Evolutionary conservation across 2,888 invertebrate species (phyloP), one percentile per base, ranked within the genome.

Genomic region (Yponomeuta malinellus): DNA sequence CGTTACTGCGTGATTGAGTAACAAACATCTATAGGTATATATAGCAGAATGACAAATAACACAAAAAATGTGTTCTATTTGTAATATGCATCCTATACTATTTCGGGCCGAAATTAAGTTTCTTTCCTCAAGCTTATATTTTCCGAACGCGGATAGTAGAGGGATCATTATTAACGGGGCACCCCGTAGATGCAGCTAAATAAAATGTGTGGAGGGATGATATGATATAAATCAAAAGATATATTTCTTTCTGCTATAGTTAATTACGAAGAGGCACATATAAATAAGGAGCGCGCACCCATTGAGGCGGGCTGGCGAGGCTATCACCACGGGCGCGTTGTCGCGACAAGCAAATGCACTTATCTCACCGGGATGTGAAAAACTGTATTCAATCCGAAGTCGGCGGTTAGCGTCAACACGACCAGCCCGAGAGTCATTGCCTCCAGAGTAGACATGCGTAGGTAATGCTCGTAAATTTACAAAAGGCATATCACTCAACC

Each of bases 311-410:
- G 78, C 79, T 80, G 81, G 83, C 83, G 82, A 81, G 80, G 83
- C 85, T 87, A 83, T 83, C 88, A 78, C 88, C 81, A 84, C 85
- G 85, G 52, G 80, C 87, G 87, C 86, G 89, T 80, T 87, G 91
- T 88, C 81, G 85, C 84, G 86, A 93, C 92, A 92, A 92, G 92
- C 87, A 92, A 93, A 93, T 90, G 92, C 92, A 93, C 92, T 93
- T 93, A 93, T 90, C 89, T 90, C 83, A 86, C 87, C 83, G 87
- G 85, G 84, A 87, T 84, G 88, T 89, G 89, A 90, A 89, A 89
- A 90, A 90, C 88, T 86, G 88, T 87, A 84, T 80, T 81, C 81
- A 83, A 83, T 83, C 80, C 85, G 83, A 83, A 85, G 85, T 84
- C 87, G 85, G 86, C 85, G 84, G 85, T 88, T 86, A 88, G 87